Evolutionary conservation across 2,113 vertebrate genomes (phyloP), one percentile per base, ranked within the genome.

Genomic region (Acrocephalus arundinaceus): DNA sequence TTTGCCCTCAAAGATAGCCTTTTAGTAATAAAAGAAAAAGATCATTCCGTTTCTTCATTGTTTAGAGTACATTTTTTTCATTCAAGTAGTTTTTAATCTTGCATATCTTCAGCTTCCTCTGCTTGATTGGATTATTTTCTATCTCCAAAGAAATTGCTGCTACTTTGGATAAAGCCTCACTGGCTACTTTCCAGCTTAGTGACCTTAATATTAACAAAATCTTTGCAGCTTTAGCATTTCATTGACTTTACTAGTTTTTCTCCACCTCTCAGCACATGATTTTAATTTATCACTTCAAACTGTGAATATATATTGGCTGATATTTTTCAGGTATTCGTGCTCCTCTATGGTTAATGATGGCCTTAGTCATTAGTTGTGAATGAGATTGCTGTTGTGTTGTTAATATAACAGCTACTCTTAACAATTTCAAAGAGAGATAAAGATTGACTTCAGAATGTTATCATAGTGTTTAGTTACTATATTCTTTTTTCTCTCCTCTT

Each of bases 11-110:
- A 31, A 74, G 9, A 81, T 81, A 78, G 73, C 12, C 6, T 90
- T 85, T 49, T 51, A 48, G 55, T 62, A 72, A 67, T 10, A 46
- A 22, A 15, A 17, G n/a, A 67, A 90, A 81, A 51, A 57, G 12
- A 23, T 49, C 0, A 18, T 17, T 65, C 2, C 0, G 1, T 87
- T 33, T 18, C 48, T 23, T 71, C 2, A 22, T 46, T 85, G n/a
- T 87, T 74, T 37, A 45, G 9, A 57, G 6, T 37, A 35, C 24
- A 16, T 21, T 72, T 89, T 75, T 82, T 87, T 23, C 11, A 27
- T 37, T 75, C 57, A 9, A 65, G 13, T 84, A 41, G 12, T 35
- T 85, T 81, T 51, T 76, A 35, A 24, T 52, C 15, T 55, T 67
- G 4, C 2, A 1, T 54, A 5, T 61, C 48, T 79, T 82, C 49